Evolutionary conservation across 2,113 vertebrate species (phyloP).

Genomic region (Engraulis encrasicolus): DNA sequence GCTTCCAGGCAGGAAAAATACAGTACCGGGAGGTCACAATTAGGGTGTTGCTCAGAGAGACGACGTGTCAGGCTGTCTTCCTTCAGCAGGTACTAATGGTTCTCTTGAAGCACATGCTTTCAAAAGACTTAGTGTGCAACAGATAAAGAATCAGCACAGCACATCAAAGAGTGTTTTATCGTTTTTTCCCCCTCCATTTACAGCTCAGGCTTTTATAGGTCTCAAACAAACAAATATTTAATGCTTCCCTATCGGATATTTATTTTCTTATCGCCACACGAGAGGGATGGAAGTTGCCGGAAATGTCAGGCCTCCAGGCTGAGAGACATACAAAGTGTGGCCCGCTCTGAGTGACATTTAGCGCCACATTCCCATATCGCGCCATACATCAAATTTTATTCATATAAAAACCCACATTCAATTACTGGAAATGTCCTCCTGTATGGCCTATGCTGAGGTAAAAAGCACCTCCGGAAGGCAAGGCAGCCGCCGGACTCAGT

Average conservation of each 20-base stretch:
- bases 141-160: slow-evolving; percentile 21
- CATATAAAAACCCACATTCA: slow-evolving; percentile 46
- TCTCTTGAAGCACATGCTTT: not conserved
- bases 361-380: slow-evolving; percentile 12
- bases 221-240: slow-evolving; percentile 10
- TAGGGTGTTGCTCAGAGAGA: not conserved
- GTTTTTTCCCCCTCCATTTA: not conserved
- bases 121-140: slow-evolving; percentile 22
- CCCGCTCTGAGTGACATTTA: not conserved
- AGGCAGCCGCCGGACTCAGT: no score
- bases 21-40: not conserved
- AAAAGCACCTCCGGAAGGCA: slow-evolving; percentile 51
- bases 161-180: slow-evolving; percentile 12
- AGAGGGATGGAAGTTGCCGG: slow-evolving; percentile 35
- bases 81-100: slow-evolving; percentile 12
- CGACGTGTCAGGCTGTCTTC: slow-evolving; percentile 3
- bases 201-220: not conserved
- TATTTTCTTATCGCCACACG: slow-evolving; percentile 39
- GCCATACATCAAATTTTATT: slow-evolving; percentile 44
- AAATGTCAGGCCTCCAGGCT: slow-evolving; percentile 36
- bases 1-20: not conserved
- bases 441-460: slow-evolving; percentile 61
- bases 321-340: not conserved
- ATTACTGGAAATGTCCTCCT: slow-evolving; percentile 56
- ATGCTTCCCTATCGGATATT: slow-evolving; percentile 20